A percentile compares a stretch with the other conserved stretches of the same genome.
These are phyloP conservation scores for Onychomys leucogaster DNA, from an alignment of 2,797 vertebrate genomes.

Conservation along the genomic window DNA sequence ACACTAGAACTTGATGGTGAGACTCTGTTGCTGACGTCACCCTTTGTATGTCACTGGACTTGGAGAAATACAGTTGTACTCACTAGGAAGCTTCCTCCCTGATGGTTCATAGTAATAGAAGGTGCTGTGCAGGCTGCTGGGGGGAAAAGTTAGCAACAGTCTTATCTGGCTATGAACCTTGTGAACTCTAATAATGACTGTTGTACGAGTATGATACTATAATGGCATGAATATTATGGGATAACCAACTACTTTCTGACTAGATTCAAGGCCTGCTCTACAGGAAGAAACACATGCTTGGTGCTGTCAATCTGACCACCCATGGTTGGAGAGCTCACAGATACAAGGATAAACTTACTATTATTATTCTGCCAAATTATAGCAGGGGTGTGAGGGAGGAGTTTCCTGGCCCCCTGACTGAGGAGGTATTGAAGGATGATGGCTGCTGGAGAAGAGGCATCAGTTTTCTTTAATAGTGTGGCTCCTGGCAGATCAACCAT, in stretches of 20 bases:
- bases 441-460: too few relatives aligned
- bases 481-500: not conserved
- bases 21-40: not conserved
- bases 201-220: fast-evolving
- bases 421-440: not conserved
- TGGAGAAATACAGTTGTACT: not conserved
- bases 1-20: not conserved
- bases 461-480: not conserved
- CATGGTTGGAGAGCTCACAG: not conserved
- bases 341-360: not conserved
- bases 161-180: not conserved
- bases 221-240: not conserved
- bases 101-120: not conserved
- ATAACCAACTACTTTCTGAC: not conserved
- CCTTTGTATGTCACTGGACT: not conserved
- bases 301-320: not conserved
- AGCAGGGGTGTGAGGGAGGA: too few relatives aligned
- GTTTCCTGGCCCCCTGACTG: not conserved
- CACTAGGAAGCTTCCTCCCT: not conserved
- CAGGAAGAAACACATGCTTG: not conserved
- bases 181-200: not conserved
- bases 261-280: not conserved
- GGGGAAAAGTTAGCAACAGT: not conserved
- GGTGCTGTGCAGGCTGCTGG: not conserved
- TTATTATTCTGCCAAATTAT: not conserved